Percentiles rank a stretch among this genome's conserved stretches.
Conservation (phyloP, 1,140 invertebrate species). For the Rhopalosiphum padi region DNA sequence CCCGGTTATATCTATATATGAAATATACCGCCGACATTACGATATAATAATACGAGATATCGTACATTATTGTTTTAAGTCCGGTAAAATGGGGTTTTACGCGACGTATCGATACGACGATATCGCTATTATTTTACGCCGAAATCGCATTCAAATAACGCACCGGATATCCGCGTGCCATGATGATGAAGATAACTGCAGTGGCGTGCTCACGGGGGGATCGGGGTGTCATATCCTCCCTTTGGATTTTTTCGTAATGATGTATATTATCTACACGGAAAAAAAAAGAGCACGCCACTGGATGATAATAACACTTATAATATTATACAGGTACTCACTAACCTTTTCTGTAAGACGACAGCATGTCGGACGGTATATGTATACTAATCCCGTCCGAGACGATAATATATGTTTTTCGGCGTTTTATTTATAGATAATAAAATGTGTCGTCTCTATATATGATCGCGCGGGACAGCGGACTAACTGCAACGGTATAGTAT, state of each 20-base stretch:
- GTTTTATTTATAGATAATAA: background rate
- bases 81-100: no score
- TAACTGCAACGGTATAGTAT: no score
- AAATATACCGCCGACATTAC: no score
- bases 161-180: background rate
- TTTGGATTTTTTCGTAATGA: no score
- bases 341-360: conserved; percentile 57
- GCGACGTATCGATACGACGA: background rate
- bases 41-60: background rate
- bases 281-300: no score
- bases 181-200: no score
- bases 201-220: no score
- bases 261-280: no score
- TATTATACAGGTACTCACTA: background rate
- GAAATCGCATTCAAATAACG: background rate
- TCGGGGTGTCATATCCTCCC: no score
- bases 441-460: background rate
- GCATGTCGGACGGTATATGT: background rate
- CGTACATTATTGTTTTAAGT: background rate
- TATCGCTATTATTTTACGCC: background rate
- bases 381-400: background rate
- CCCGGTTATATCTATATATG: no score
- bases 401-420: background rate
- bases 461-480: no score
- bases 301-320: no score